A percentile compares a stretch with the other conserved stretches of the same genome.
Evolutionary conservation across 2,797 vertebrate genomes (phyloP).

Genomic region (Morus bassanus): DNA sequence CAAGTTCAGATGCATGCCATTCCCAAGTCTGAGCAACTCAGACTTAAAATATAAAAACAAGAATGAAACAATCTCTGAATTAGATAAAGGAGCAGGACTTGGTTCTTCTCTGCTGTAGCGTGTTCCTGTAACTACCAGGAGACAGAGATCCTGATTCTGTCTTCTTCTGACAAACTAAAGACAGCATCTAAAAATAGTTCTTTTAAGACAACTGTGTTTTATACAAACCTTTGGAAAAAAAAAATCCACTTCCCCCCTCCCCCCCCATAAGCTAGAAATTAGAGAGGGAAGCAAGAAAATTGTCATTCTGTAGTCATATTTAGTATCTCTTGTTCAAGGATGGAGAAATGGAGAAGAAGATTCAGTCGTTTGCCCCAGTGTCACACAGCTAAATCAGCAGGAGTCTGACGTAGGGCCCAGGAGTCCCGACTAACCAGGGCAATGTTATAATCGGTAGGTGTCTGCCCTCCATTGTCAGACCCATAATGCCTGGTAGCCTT

Average conservation of each 20-base stretch:
- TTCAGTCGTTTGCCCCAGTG: not conserved
- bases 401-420: not conserved
- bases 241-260: not conserved
- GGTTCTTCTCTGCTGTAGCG: not conserved
- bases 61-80: not conserved
- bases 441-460: not conserved
- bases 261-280: not conserved
- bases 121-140: not conserved
- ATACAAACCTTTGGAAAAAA: not conserved
- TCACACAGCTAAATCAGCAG: not conserved
- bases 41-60: not conserved
- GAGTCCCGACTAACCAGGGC: not conserved
- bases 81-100: not conserved
- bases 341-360: not conserved
- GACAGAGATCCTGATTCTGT: not conserved
- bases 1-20: not conserved
- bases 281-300: not conserved
- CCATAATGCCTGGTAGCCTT: not conserved
- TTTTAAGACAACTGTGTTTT: not conserved
- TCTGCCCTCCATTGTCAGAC: not conserved
- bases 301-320: not conserved
- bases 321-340: not conserved
- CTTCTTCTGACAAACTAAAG: not conserved
- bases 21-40: rapidly evolving
- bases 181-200: not conserved